A percentile compares a stretch with the other conserved stretches of the same genome.
Conservation (phyloP, 2,888 invertebrate genomes). For the Microchrysa polita region DNA sequence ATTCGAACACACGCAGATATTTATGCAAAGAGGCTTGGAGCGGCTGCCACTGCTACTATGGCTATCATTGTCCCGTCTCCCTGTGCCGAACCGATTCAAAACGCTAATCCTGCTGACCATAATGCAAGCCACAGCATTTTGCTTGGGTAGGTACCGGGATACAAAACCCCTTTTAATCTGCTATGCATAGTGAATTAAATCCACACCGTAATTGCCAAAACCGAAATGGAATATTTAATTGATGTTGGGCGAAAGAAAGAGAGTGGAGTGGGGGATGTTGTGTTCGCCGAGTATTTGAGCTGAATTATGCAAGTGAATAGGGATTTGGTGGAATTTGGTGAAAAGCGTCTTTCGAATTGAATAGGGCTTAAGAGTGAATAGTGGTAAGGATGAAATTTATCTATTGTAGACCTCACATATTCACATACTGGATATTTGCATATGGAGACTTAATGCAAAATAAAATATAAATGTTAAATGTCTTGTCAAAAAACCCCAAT, state of each 20-base stretch:
- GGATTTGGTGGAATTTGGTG: no score
- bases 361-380: no score
- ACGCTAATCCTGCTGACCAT: constrained; percentile 35
- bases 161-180: constrained; percentile 47
- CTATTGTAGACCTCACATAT: no score
- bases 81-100: not conserved
- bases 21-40: not conserved
- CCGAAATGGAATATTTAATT: constrained; percentile 51
- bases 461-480: no score
- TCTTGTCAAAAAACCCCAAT: no score
- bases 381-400: no score
- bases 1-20: not conserved
- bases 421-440: no score
- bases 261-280: not conserved
- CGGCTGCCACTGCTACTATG: not conserved
- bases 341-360: no score
- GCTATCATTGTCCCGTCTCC: not conserved
- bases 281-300: not conserved
- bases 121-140: constrained; percentile 41
- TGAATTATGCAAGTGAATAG: not conserved
- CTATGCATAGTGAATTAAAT: constrained; percentile 50
- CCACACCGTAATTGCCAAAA: constrained; percentile 49
- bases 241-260: not conserved
- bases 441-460: no score
- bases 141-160: no score